A percentile compares a stretch with the other conserved stretches of the same genome.
These are phyloP conservation scores for Hydropotes inermis DNA, from an alignment of 2,113 vertebrate species.

Conservation along the genomic window DNA sequence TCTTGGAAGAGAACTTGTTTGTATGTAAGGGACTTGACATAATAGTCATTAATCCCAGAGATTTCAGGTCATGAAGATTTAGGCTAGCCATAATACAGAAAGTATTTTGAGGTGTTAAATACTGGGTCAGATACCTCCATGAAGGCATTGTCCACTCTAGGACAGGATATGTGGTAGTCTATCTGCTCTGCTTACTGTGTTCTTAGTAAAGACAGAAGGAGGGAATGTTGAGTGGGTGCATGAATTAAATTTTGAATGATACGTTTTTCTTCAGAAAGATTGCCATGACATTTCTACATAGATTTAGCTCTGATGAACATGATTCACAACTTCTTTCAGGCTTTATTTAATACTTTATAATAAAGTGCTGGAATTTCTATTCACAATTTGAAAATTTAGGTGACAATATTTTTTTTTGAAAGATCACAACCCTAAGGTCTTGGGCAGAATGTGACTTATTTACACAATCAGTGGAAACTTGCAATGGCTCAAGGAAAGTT, in stretches of 20 bases:
- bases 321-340: not conserved
- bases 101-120: not conserved
- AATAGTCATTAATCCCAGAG: not conserved
- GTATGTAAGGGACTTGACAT: not conserved
- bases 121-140: not conserved
- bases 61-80: not conserved
- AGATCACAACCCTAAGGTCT: not conserved
- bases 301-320: not conserved
- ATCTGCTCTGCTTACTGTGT: rapidly evolving
- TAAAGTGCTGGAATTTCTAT: not conserved
- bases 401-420: not conserved
- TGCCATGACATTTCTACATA: not conserved
- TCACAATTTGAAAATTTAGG: not conserved
- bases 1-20: not conserved
- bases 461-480: not conserved
- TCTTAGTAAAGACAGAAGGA: not conserved
- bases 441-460: not conserved
- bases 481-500: not conserved
- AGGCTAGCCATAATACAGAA: not conserved
- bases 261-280: not conserved
- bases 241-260: not conserved
- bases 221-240: not conserved
- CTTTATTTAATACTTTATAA: not conserved
- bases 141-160: not conserved
- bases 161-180: rapidly evolving